A percentile compares a stretch with the other conserved stretches of the same genome.
Evolutionary conservation across 2,797 vertebrate genomes (phyloP).

Genomic region (Xenentodon cancila): DNA sequence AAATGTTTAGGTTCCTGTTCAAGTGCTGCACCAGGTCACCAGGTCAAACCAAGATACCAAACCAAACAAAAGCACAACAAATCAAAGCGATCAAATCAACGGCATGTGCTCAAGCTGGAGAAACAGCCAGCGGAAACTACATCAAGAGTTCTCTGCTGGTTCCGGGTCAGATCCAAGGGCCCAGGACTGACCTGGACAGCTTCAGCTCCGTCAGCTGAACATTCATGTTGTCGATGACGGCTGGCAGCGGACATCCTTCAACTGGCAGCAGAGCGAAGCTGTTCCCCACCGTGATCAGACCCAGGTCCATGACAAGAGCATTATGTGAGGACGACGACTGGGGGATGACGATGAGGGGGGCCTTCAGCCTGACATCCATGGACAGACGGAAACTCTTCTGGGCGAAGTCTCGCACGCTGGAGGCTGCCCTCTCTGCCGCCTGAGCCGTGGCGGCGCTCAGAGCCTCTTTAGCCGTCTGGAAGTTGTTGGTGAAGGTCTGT

Average conservation of each 20-base stretch:
- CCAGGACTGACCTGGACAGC: constrained; percentile 85
- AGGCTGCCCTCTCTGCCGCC: constrained; percentile 93
- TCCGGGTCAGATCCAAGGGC: not conserved
- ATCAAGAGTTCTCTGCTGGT: too few species aligned
- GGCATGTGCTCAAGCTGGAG: too few species aligned
- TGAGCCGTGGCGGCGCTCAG: constrained; percentile 90
- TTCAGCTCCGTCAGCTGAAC: constrained; percentile 90
- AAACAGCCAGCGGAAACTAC: too few species aligned
- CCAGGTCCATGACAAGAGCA: constrained; percentile 91
- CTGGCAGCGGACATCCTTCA: constrained; percentile 83
- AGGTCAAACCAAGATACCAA: too few species aligned
- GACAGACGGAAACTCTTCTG: constrained; percentile 91
- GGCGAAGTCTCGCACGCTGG: constrained; percentile 90
- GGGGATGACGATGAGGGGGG: constrained; percentile 92
- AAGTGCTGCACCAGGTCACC: too few species aligned
- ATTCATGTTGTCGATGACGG: constrained; percentile 89
- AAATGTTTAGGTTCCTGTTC: too few species aligned
- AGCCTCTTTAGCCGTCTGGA: constrained; percentile 87
- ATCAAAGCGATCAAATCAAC: too few species aligned
- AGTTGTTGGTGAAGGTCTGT: constrained; percentile 73
- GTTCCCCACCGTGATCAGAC: constrained; percentile 89
- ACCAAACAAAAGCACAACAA: too few species aligned
- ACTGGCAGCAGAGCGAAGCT: constrained; percentile 67
- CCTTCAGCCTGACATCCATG: constrained; percentile 89
- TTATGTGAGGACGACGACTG: constrained; percentile 88